These are phyloP conservation scores for Oenanthe oenanthe DNA, from an alignment of 2,113 vertebrate species.

Conservation along the genomic window DNA sequence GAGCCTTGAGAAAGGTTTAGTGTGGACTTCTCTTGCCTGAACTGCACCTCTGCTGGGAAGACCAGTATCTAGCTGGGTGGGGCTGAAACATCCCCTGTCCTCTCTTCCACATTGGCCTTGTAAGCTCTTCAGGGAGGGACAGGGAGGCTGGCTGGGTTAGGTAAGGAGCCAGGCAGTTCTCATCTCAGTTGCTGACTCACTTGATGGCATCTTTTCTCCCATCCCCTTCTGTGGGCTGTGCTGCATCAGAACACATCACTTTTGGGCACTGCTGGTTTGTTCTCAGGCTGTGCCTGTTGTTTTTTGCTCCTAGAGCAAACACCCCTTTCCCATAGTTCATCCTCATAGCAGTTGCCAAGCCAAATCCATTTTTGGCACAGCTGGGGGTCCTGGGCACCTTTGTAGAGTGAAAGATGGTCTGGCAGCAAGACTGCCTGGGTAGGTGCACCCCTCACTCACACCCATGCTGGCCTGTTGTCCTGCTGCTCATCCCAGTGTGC, in stretches of 20 bases:
- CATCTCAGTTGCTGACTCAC: background rate
- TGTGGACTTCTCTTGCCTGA: background rate
- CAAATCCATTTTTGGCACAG: background rate
- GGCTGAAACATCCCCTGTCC: accelerated
- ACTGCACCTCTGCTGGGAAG: background rate
- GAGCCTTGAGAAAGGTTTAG: background rate
- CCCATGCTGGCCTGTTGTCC: background rate
- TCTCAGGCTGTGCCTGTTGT: background rate
- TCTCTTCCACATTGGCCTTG: accelerated
- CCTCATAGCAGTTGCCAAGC: accelerated
- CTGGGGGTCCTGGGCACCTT: accelerated
- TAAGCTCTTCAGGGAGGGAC: background rate
- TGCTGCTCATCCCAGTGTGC: background rate
- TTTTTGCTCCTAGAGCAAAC: background rate
- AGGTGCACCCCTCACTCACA: background rate
- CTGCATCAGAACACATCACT: background rate
- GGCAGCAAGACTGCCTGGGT: background rate
- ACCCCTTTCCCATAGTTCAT: background rate
- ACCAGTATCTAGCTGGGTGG: background rate
- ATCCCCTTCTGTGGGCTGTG: background rate
- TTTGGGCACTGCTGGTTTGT: accelerated
- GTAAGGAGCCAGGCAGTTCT: background rate
- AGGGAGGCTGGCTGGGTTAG: background rate
- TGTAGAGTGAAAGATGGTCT: background rate
- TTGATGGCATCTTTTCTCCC: background rate